phyloP scores from a whole-genome alignment of 2,888 invertebrate species.

The Rosalia funebris region DNA sequence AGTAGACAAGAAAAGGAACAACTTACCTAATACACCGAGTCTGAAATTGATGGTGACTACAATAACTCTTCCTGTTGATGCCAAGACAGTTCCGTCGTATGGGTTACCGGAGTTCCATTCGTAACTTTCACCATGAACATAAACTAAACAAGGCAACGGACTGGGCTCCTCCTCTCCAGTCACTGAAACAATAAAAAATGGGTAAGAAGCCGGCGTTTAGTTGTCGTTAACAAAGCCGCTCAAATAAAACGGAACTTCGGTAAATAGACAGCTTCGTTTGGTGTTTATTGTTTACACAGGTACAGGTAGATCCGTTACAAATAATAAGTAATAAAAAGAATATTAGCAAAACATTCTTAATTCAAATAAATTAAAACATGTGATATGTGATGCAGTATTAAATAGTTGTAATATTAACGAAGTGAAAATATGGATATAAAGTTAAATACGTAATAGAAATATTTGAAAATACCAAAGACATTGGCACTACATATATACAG shows the following conservation, averaged over 20 bases:
- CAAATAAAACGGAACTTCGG: neutral
- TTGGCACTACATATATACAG: too few species aligned
- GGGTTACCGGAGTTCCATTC: constrained; percentile 98
- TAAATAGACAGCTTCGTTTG: too few species aligned
- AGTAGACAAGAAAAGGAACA: constrained; percentile 15
- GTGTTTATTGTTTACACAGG: too few species aligned
- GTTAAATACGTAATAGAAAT: too few species aligned
- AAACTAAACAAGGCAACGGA: constrained; percentile 83
- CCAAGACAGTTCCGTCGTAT: constrained; percentile 95
- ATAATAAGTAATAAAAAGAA: too few species aligned
- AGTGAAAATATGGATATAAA: too few species aligned
- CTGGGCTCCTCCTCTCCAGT: constrained; percentile 66
- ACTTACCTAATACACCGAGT: constrained; percentile 85
- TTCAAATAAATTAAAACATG: too few species aligned
- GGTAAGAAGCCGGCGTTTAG: neutral
- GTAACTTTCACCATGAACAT: constrained; percentile 94
- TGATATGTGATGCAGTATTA: too few species aligned
- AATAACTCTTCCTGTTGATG: constrained; percentile 89
- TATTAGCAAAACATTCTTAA: too few species aligned
- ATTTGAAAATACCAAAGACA: too few species aligned
- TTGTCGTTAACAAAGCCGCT: neutral
- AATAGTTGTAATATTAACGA: too few species aligned
- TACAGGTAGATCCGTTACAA: too few species aligned
- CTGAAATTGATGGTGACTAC: constrained; percentile 93
- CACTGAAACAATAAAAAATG: constrained; percentile 62